These are phyloP conservation scores for Epistrophe grossulariae DNA, from an alignment of 2,888 invertebrate genomes.

Conservation along the genomic window DNA sequence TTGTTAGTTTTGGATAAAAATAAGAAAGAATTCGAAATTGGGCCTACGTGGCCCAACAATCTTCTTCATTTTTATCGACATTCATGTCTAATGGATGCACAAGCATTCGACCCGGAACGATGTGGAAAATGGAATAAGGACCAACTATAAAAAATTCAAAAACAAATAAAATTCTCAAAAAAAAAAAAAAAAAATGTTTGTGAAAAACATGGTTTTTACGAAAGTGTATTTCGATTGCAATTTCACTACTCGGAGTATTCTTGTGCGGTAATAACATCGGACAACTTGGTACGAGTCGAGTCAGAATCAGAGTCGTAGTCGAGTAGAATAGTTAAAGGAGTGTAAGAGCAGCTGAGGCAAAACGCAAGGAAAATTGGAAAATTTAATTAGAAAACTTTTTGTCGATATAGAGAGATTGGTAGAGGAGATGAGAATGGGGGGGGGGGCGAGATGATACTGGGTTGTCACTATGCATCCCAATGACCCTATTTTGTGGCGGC, in stretches of 20 bases:
- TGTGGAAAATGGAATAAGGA: conserved; percentile 31
- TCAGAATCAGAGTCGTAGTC: background rate
- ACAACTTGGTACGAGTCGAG: conserved; percentile 55
- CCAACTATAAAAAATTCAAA: conserved; percentile 22
- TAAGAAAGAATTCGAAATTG: conserved; percentile 12
- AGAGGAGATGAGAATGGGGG: too few species aligned
- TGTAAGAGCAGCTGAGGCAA: conserved; percentile 71
- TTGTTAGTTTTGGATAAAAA: background rate
- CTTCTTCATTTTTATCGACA: conserved; percentile 54
- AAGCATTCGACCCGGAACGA: conserved; percentile 36
- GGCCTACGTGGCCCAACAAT: conserved; percentile 45
- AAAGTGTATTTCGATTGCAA: conserved; percentile 74
- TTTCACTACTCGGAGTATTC: conserved; percentile 59
- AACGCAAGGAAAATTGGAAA: conserved; percentile 75
- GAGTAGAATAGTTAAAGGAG: conserved; percentile 28
- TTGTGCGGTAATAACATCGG: conserved; percentile 73
- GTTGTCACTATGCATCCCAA: conserved; percentile 45
- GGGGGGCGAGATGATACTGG: background rate
- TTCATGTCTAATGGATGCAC: conserved; percentile 57
- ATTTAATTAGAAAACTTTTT: conserved; percentile 77
- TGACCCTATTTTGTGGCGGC: conserved; percentile 49
- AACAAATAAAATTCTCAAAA: conserved; percentile 1
- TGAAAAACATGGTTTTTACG: conserved; percentile 34
- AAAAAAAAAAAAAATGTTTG: background rate
- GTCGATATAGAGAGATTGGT: conserved; percentile 53